Conservation (phyloP, 2,888 invertebrate genomes). For the Carpatolechia fugitivella region DNA sequence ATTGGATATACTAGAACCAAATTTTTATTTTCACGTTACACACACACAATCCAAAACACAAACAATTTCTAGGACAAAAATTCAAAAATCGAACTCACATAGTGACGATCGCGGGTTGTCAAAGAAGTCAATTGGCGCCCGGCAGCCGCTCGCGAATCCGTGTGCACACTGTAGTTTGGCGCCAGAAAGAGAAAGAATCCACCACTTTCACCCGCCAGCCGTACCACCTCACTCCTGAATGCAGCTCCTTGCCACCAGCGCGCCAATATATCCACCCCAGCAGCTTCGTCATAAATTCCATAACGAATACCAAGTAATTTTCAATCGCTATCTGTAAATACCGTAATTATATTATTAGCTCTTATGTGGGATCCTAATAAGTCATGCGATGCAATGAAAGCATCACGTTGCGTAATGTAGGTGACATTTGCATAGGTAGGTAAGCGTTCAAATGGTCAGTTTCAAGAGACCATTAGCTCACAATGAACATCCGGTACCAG, state of each 20-base stretch:
- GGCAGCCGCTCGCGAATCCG: constrained; percentile 35
- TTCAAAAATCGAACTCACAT: constrained; percentile 29
- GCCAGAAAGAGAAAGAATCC: constrained; percentile 52
- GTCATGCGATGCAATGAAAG: constrained; percentile 28
- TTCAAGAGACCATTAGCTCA: background rate
- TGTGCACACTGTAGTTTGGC: constrained; percentile 31
- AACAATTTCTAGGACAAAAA: constrained; percentile 5
- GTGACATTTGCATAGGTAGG: background rate
- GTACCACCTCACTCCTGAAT: constrained; percentile 65
- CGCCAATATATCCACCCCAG: constrained; percentile 52
- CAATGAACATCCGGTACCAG: background rate
- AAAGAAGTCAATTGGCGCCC: constrained; percentile 40
- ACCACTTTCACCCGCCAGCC: constrained; percentile 63
- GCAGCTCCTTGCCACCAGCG: constrained; percentile 47
- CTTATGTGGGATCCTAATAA: constrained; percentile 64
- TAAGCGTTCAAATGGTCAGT: background rate
- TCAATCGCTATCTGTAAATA: constrained; percentile 58
- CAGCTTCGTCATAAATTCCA: constrained; percentile 58
- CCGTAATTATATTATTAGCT: constrained; percentile 51
- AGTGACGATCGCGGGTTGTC: constrained; percentile 18
- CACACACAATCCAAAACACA: background rate
- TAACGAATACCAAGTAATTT: constrained; percentile 47
- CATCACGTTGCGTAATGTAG: background rate
- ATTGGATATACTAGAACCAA: background rate
- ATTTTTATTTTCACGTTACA: background rate